Conservation (phyloP, 2,888 invertebrate species). For the Agrilus mali region DNA sequence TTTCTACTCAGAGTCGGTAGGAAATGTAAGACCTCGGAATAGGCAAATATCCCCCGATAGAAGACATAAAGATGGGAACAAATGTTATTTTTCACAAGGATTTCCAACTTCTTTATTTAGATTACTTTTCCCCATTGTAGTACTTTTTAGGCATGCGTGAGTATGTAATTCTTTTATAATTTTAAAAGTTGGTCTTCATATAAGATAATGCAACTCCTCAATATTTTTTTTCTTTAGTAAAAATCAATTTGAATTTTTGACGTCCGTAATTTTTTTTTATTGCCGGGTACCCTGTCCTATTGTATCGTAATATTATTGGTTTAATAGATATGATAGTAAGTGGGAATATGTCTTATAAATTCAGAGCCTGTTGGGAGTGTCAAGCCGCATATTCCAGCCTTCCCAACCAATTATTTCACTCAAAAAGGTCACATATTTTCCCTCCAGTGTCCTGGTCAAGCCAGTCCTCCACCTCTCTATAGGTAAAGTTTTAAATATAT, state of each 20-base stretch:
- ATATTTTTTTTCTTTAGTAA: no score
- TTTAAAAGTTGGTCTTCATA: no score
- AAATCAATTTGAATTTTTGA: no score
- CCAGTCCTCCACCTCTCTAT: slow-evolving; percentile 49
- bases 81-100: slow-evolving; percentile 37
- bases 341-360: background rate
- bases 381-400: slow-evolving; percentile 34
- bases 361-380: slow-evolving; percentile 38
- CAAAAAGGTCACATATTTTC: slow-evolving; percentile 30
- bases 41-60: slow-evolving; percentile 43
- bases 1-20: slow-evolving; percentile 36
- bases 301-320: no score
- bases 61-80: slow-evolving; percentile 18
- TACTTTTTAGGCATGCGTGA: background rate
- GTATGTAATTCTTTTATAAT: no score
- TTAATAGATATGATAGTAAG: no score
- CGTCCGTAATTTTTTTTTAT: slow-evolving; percentile 1
- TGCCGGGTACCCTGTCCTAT: slow-evolving; percentile 6
- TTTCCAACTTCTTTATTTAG: slow-evolving; percentile 43
- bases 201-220: no score
- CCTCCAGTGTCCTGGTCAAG: slow-evolving; percentile 51
- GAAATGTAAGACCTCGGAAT: slow-evolving; percentile 37
- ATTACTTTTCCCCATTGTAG: slow-evolving; percentile 35
- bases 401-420: slow-evolving; percentile 25
- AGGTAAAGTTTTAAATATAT: slow-evolving; percentile 16